phyloP scores from a whole-genome alignment of 2,113 vertebrate species.

The Ceyx margarethae region DNA sequence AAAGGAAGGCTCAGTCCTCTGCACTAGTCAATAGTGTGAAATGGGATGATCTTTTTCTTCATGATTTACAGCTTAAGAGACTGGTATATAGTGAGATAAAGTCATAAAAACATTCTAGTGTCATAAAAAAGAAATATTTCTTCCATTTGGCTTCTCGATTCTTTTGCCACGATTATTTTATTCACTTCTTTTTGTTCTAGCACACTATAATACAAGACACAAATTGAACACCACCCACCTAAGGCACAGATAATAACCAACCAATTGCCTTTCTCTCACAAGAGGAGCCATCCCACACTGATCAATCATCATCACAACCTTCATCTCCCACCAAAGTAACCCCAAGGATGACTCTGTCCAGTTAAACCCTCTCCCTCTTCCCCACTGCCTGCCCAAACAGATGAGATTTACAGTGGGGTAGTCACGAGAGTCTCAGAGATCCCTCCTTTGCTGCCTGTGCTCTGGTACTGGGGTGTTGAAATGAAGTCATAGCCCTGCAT shows the following conservation, averaged over 20 bases:
- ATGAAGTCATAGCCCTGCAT: slow-evolving; percentile 1
- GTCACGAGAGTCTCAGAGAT: not conserved
- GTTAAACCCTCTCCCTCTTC: not conserved
- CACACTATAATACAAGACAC: not conserved
- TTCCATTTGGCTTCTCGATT: not conserved
- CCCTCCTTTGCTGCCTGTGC: not conserved
- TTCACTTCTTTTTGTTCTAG: not conserved
- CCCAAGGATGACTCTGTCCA: not conserved
- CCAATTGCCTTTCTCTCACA: not conserved
- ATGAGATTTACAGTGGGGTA: not conserved
- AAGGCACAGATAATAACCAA: not conserved
- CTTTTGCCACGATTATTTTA: not conserved
- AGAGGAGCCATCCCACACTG: not conserved
- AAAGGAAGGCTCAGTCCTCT: not conserved
- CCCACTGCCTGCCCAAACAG: not conserved
- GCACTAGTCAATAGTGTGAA: not conserved
- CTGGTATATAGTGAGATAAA: not conserved
- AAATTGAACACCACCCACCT: not conserved
- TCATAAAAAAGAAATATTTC: not conserved
- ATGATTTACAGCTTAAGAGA: not conserved
- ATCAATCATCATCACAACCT: not conserved
- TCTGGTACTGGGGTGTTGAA: not conserved
- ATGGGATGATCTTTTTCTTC: not conserved
- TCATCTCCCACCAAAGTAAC: not conserved
- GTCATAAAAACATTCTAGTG: not conserved